Base-by-base conservation (phyloP, 2,888 invertebrate species). In the Drosophila testacea region DNA sequence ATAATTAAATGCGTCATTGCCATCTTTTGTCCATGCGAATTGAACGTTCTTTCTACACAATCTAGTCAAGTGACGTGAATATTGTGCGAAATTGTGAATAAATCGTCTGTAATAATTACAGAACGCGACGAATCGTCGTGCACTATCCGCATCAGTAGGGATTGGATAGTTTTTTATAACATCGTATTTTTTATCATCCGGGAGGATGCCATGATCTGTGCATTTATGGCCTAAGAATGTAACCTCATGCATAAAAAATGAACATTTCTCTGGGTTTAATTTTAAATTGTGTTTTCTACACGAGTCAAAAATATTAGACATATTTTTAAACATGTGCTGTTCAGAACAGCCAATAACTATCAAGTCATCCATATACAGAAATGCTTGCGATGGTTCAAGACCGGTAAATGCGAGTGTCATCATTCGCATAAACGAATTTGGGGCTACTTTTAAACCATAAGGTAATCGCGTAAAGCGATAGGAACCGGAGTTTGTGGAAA, bases 81-180 rank as follows among this genome's bases (percentile, higher is more conserved):
- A 50, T 32, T 41, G n/a, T 11, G 34, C n/a, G n/a, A n/a, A 50
- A 39, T 57, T 39, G 6, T 32, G 6, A 4, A 30, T 32, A 13
- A 47, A 47, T 9, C 30, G n/a, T 32, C 47, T 13, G 6, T 47
- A 47, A 13, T 47, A 47, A 6, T 30, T 47, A 4, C n/a, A 27
- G 30, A 30, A 2, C 30, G 30, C 16, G 6, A 30, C 30, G 30
- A 30, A 30, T 30, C 6, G 5, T 16, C 47, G n/a, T n/a, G 47
- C 47, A 5, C 47, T 47, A 28, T 47, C 47, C n/a, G 47, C 47
- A 30, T 47, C 30, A 7, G 30, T n/a, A 10, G 47, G 47, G 7
- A 4, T 7, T 6, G 30, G 47, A 6, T 47, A 30, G 6, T 30
- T 30, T 30, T 30, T n/a, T 0, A 47, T 50, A 6, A 30, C 47